A percentile compares a stretch with the other conserved stretches of the same genome.
Conservation (phyloP, 2,888 invertebrate genomes). For the Thera britannica region DNA sequence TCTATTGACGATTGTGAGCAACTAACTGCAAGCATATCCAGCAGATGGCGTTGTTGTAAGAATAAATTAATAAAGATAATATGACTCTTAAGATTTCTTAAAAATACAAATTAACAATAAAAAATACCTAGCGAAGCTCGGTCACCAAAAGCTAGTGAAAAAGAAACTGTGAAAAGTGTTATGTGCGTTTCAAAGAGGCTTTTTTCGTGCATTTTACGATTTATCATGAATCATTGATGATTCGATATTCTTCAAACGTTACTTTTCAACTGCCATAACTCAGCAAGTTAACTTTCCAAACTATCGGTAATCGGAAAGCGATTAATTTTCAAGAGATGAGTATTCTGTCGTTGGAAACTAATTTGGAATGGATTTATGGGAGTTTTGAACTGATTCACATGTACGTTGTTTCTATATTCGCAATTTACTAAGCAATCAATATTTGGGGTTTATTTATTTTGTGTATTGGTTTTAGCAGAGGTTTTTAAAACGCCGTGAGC, state of each 20-base stretch:
- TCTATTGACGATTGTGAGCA: too few species aligned
- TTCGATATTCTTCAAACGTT: slow-evolving; percentile 45
- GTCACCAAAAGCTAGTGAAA: too few species aligned
- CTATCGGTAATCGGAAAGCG: slow-evolving; percentile 67
- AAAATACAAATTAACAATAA: too few species aligned
- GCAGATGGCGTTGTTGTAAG: too few species aligned
- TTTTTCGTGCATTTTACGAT: background rate
- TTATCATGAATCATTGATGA: background rate
- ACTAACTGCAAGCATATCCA: too few species aligned
- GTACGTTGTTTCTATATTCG: slow-evolving; percentile 34
- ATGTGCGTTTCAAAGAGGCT: too few species aligned
- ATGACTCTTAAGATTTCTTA: too few species aligned
- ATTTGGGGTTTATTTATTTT: slow-evolving; percentile 34
- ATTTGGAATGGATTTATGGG: slow-evolving; percentile 66
- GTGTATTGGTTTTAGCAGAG: slow-evolving; percentile 21
- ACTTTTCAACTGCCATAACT: slow-evolving; percentile 61
- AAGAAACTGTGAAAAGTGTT: too few species aligned
- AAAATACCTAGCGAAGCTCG: too few species aligned
- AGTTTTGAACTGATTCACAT: slow-evolving; percentile 54
- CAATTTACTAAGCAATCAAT: slow-evolving; percentile 25
- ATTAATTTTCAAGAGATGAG: slow-evolving; percentile 68
- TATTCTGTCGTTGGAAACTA: slow-evolving; percentile 69
- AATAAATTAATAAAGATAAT: too few species aligned
- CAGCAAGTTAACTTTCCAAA: slow-evolving; percentile 62
- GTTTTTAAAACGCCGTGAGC: background rate